phyloP scores from a whole-genome alignment of 2,113 vertebrate genomes.

The Aplodontia rufa region DNA sequence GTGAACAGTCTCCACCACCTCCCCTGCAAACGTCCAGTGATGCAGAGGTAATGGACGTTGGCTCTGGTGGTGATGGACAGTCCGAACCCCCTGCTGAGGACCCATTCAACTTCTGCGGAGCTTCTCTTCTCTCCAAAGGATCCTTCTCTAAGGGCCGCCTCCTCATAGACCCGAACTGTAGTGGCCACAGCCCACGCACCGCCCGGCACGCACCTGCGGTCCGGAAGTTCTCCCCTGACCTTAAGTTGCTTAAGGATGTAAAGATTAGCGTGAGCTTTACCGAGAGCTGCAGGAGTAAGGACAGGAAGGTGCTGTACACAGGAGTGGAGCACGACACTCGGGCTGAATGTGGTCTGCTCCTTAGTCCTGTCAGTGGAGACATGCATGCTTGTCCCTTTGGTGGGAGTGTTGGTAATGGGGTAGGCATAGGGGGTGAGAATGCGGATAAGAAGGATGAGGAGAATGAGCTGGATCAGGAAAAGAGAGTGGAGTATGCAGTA shows the following conservation, averaged over 20 bases:
- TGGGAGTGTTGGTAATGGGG: slow-evolving; percentile 85
- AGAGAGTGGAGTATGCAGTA: slow-evolving; percentile 98
- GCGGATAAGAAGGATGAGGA: slow-evolving; percentile 89
- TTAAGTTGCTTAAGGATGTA: slow-evolving; percentile 97
- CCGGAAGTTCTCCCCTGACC: slow-evolving; percentile 95
- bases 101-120: slow-evolving; percentile 86
- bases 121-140: slow-evolving; percentile 92
- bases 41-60: slow-evolving; percentile 99
- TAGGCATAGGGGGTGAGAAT: slow-evolving; percentile 81
- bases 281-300: slow-evolving; percentile 95
- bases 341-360: slow-evolving; percentile 82
- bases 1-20: slow-evolving; percentile 99
- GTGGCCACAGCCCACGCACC: slow-evolving; percentile 93
- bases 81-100: slow-evolving; percentile 95
- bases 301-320: slow-evolving; percentile 97
- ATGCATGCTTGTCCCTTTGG: slow-evolving; percentile 90
- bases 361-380: slow-evolving; percentile 91
- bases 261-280: slow-evolving; percentile 98
- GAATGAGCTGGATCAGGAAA: slow-evolving; percentile 92
- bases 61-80: slow-evolving; percentile 99
- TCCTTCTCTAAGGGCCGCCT: slow-evolving; percentile 91
- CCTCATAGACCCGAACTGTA: slow-evolving; percentile 87
- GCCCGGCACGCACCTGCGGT: slow-evolving; percentile 95
- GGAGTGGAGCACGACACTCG: slow-evolving; percentile 89
- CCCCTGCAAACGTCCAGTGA: slow-evolving; percentile 99